phyloP scores from a whole-genome alignment of 1,140 invertebrate genomes.

The Linepithema humile region DNA sequence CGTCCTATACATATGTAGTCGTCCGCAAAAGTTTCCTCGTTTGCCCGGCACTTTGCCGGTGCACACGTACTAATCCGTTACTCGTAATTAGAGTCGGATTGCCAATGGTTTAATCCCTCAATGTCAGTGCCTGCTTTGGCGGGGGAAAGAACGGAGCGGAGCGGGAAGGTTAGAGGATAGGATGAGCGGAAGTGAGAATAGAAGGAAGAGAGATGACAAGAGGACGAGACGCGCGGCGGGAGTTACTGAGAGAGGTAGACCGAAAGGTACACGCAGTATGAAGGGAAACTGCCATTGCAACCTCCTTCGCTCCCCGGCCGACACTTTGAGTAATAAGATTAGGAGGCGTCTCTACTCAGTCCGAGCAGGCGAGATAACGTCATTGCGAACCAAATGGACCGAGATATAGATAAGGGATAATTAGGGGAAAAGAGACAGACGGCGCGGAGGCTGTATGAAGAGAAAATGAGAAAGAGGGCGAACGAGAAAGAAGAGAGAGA shows the following conservation, averaged over 20 bases:
- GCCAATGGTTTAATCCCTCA: constrained; percentile 84
- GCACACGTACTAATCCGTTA: constrained; percentile 82
- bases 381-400: constrained; percentile 83
- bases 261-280: constrained; percentile 63
- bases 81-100: constrained; percentile 84
- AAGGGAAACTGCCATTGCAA: constrained; percentile 79
- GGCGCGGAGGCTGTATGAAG: constrained; percentile 63
- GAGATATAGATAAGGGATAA: constrained; percentile 84
- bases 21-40: constrained; percentile 80
- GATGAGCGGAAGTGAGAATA: constrained; percentile 28
- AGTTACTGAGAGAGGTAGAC: constrained; percentile 42
- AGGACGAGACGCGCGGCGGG: not conserved
- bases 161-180: constrained; percentile 24
- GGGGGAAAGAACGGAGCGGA: constrained; percentile 39
- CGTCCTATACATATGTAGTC: constrained; percentile 62
- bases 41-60: constrained; percentile 75
- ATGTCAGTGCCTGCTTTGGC: constrained; percentile 74
- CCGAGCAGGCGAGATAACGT: constrained; percentile 82
- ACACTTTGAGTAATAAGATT: constrained; percentile 84
- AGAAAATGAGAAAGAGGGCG: constrained; percentile 53
- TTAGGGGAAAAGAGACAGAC: constrained; percentile 82
- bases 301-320: constrained; percentile 78
- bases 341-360: constrained; percentile 79
- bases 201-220: not conserved
- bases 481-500: not conserved